Conservation (phyloP, 2,113 vertebrate genomes). For the Redunca redunca region DNA sequence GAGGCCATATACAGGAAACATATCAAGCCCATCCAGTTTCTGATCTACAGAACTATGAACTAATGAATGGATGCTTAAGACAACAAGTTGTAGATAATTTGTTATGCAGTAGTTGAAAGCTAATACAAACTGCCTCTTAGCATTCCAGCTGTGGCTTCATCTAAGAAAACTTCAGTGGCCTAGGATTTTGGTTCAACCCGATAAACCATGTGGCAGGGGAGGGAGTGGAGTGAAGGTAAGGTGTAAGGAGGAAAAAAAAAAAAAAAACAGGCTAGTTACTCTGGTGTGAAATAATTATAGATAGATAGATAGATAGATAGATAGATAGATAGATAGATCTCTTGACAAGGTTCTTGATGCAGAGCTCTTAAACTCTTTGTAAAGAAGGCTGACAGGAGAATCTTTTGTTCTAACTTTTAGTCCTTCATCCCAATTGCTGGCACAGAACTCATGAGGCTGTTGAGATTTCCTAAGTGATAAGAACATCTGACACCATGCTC, state of each 20-base stretch:
- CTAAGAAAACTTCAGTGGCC: not conserved
- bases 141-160: not conserved
- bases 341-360: rapidly evolving
- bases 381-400: not conserved
- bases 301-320: no score
- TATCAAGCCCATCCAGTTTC: not conserved
- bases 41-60: not conserved
- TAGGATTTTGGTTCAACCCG: not conserved
- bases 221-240: not conserved
- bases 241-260: rapidly evolving
- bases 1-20: not conserved
- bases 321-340: not conserved
- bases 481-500: not conserved
- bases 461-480: not conserved
- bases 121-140: not conserved
- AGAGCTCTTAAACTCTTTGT: not conserved
- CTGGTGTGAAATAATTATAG: not conserved
- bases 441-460: not conserved
- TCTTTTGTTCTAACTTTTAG: not conserved
- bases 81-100: not conserved
- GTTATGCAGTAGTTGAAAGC: not conserved
- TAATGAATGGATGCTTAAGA: not conserved
- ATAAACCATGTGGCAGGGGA: not conserved
- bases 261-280: not conserved
- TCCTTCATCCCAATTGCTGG: not conserved